These are phyloP conservation scores for Pogonocherus hispidulus DNA, from an alignment of 2,888 invertebrate species.

Conservation along the genomic window DNA sequence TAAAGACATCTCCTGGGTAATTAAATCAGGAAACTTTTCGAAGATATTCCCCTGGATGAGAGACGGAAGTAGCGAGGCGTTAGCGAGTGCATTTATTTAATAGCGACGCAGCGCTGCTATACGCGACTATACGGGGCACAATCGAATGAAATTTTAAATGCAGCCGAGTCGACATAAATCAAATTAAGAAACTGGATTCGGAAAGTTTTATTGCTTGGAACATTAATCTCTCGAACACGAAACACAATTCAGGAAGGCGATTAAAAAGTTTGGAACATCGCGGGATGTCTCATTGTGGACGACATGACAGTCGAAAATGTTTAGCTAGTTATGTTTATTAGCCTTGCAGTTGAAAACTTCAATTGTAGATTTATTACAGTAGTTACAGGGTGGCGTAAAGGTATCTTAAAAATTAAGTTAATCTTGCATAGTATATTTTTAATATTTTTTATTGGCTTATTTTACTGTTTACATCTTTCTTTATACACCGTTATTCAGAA, in stretches of 20 bases:
- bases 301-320: neutral
- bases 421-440: too few relatives aligned
- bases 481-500: too few relatives aligned
- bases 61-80: too few relatives aligned
- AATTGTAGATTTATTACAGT: neutral
- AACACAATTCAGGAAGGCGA: conserved; percentile 5
- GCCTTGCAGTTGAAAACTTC: neutral
- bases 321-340: conserved; percentile 12
- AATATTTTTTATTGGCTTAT: too few relatives aligned
- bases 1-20: too few relatives aligned
- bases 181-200: conserved; percentile 20
- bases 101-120: too few relatives aligned
- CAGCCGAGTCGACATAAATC: conserved; percentile 16
- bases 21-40: too few relatives aligned
- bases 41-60: too few relatives aligned
- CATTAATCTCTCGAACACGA: conserved; percentile 15
- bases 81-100: too few relatives aligned
- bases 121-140: neutral
- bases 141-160: conserved; percentile 11
- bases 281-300: neutral
- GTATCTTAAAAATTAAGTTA: too few relatives aligned
- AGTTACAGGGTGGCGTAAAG: too few relatives aligned
- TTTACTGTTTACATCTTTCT: too few relatives aligned
- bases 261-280: conserved; percentile 13
- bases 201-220: conserved; percentile 5